Conservation (phyloP, 2,113 vertebrate genomes). For the Camelus bactrianus region DNA sequence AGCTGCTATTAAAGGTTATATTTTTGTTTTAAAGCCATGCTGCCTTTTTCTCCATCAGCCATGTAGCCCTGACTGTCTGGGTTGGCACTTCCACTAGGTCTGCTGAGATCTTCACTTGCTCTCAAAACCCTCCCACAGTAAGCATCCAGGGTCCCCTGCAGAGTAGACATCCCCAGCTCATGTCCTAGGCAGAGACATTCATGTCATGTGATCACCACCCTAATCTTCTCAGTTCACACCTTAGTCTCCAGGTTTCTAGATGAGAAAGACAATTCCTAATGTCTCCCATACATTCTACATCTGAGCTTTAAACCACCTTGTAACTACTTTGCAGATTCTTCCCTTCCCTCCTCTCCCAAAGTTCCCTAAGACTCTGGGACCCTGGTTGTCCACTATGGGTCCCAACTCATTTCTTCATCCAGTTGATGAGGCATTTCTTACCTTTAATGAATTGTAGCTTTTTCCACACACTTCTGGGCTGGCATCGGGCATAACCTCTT, state of each 20-base stretch:
- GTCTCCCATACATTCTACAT: neutral
- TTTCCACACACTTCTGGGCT: neutral
- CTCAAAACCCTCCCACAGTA: neutral
- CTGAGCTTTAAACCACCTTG: neutral
- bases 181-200: neutral
- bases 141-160: neutral
- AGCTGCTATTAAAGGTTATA: neutral
- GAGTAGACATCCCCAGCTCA: neutral
- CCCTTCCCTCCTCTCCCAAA: neutral
- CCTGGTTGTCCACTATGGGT: neutral
- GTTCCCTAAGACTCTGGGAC: neutral
- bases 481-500: neutral
- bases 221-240: neutral
- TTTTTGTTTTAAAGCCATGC: neutral
- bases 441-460: neutral
- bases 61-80: neutral
- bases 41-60: neutral
- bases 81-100: neutral
- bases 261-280: neutral
- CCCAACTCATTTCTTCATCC: neutral
- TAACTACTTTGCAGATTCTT: neutral
- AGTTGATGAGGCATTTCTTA: neutral
- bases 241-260: neutral
- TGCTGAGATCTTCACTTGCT: neutral
- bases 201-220: neutral